Conservation (phyloP, 2,888 invertebrate genomes). For the Orchesellides sinensis region DNA sequence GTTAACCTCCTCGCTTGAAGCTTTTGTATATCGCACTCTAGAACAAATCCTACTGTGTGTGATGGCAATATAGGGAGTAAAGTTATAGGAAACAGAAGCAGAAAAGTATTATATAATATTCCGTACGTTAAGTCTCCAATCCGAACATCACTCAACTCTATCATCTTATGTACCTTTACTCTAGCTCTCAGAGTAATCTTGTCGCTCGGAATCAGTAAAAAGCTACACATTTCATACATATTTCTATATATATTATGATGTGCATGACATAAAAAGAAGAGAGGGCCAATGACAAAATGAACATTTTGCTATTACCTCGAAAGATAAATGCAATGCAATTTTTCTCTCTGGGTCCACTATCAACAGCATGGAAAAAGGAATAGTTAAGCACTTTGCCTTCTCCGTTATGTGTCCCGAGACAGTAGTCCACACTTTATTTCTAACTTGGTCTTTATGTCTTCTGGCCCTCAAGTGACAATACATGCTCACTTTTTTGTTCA, state of each 20-base stretch:
- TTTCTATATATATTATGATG: neutral
- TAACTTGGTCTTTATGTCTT: constrained; percentile 55
- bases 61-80: too few relatives aligned
- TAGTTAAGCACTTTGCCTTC: constrained; percentile 62
- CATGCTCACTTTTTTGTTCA: constrained; percentile 34
- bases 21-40: too few relatives aligned
- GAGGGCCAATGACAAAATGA: constrained; percentile 65
- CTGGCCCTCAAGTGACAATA: constrained; percentile 51
- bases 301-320: constrained; percentile 44
- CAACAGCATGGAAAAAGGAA: constrained; percentile 68
- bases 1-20: too few relatives aligned
- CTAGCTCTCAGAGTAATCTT: neutral
- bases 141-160: constrained; percentile 47
- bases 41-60: too few relatives aligned
- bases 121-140: neutral
- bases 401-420: constrained; percentile 73
- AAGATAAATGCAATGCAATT: constrained; percentile 66
- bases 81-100: neutral
- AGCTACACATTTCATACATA: neutral
- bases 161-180: constrained; percentile 34
- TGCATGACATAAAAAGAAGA: constrained; percentile 9
- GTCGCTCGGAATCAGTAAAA: neutral
- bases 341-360: constrained; percentile 67
- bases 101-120: neutral
- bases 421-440: constrained; percentile 69